Evolutionary conservation across 2,888 invertebrate species (phyloP).

Genomic region (Chymomyza procnemis): DNA sequence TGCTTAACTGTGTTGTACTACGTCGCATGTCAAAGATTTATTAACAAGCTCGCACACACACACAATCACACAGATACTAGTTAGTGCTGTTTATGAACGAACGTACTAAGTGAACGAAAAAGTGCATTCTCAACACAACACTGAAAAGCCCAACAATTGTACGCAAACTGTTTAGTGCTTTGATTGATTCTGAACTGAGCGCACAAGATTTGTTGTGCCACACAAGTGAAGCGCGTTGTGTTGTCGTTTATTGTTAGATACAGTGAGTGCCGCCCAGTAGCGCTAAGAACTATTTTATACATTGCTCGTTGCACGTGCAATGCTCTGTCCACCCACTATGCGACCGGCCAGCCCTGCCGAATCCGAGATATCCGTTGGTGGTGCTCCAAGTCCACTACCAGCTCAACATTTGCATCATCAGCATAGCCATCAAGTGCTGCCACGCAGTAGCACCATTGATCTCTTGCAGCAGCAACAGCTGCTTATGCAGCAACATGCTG

Average conservation of each 20-base stretch:
- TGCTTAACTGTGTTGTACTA: conserved; percentile 15
- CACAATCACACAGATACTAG: neutral
- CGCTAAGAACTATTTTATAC: neutral
- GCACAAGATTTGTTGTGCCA: conserved; percentile 6
- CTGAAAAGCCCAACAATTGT: conserved; percentile 12
- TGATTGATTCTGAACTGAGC: conserved; percentile 23
- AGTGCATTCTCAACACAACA: conserved; percentile 10
- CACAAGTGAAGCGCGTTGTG: neutral
- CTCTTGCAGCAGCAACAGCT: conserved; percentile 74
- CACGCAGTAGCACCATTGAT: conserved; percentile 66
- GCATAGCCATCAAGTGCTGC: conserved; percentile 35
- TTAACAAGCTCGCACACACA: conserved; percentile 24
- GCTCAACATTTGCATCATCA: conserved; percentile 44
- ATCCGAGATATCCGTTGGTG: conserved; percentile 79
- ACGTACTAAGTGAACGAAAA: conserved; percentile 24
- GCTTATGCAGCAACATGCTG: conserved; percentile 74
- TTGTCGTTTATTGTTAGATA: neutral
- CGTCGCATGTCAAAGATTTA: conserved; percentile 24
- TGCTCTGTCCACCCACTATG: conserved; percentile 79
- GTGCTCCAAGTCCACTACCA: conserved; percentile 76
- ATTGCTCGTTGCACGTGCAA: conserved; percentile 32
- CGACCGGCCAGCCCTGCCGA: conserved; percentile 78
- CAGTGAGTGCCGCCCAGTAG: neutral
- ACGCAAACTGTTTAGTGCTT: conserved; percentile 36
- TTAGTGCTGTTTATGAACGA: neutral